A percentile compares a stretch with the other conserved stretches of the same genome.
Evolutionary conservation across 2,888 invertebrate genomes (phyloP).

Genomic region (Athrips mouffetella): DNA sequence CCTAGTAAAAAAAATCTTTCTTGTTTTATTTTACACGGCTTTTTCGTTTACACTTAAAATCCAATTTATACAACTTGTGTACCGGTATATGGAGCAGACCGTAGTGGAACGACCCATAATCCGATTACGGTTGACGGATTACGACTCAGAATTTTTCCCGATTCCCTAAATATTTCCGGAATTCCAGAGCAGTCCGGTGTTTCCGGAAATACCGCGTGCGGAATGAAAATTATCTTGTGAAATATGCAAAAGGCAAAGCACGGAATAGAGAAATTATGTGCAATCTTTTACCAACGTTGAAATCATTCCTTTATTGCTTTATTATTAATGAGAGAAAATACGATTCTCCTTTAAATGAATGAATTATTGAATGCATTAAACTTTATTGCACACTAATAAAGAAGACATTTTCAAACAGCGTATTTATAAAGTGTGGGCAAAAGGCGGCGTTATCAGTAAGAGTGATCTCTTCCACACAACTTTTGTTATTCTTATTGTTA

Average conservation of each 20-base stretch:
- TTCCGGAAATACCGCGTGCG: neutral
- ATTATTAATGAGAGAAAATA: too few relatives aligned
- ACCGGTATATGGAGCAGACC: neutral
- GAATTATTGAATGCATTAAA: too few relatives aligned
- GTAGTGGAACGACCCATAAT: slow-evolving; percentile 20
- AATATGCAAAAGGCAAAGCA: slow-evolving; percentile 5
- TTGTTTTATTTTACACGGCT: neutral
- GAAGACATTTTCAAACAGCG: too few relatives aligned
- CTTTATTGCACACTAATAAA: too few relatives aligned
- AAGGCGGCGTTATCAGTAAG: too few relatives aligned
- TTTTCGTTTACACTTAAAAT: neutral
- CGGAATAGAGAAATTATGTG: slow-evolving; percentile 1
- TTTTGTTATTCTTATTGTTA: too few relatives aligned
- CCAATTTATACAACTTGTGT: neutral
- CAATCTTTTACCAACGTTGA: neutral
- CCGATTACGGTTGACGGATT: slow-evolving; percentile 27
- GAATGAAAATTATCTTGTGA: neutral
- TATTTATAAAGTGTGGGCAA: too few relatives aligned
- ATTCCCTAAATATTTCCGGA: slow-evolving; percentile 6
- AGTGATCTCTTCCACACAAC: too few relatives aligned
- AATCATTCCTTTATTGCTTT: too few relatives aligned
- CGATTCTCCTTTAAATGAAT: too few relatives aligned
- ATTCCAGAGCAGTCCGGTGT: neutral
- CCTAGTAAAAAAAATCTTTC: too few relatives aligned
- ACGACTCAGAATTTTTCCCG: slow-evolving; percentile 21